Evolutionary conservation across 2,888 invertebrate genomes (phyloP).

Genomic region (Heliconius hortense): DNA sequence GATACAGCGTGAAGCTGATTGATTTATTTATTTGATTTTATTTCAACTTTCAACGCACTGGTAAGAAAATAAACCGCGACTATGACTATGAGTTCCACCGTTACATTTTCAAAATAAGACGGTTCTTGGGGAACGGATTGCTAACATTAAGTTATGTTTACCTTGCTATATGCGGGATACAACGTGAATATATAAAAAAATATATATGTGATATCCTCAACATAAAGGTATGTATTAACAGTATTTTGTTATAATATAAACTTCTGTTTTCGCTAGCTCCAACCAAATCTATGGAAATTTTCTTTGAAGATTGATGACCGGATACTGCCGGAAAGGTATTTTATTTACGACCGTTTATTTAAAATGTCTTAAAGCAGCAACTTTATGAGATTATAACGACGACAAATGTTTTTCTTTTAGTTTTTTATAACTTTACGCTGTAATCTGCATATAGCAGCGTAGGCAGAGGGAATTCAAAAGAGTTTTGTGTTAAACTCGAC

Average conservation of each 20-base stretch:
- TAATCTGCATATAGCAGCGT: too few species aligned
- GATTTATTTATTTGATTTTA: too few species aligned
- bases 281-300: constrained; percentile 22
- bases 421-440: too few species aligned
- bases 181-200: not conserved
- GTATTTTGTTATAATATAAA: constrained; percentile 1
- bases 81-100: too few species aligned
- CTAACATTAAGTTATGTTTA: not conserved
- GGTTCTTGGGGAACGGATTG: not conserved
- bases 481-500: too few species aligned
- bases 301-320: constrained; percentile 46
- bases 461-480: too few species aligned
- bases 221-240: not conserved
- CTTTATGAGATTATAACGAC: constrained; percentile 8
- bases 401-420: not conserved
- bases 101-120: too few species aligned
- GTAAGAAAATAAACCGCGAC: too few species aligned
- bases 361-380: constrained; percentile 20
- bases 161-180: not conserved
- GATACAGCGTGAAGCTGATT: too few species aligned
- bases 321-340: constrained; percentile 33
- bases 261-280: constrained; percentile 8
- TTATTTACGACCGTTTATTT: constrained; percentile 28
- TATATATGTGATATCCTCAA: not conserved
- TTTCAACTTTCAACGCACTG: too few species aligned